phyloP scores from a whole-genome alignment of 1,140 invertebrate species.

The Leptestheria dahalacensis region DNA sequence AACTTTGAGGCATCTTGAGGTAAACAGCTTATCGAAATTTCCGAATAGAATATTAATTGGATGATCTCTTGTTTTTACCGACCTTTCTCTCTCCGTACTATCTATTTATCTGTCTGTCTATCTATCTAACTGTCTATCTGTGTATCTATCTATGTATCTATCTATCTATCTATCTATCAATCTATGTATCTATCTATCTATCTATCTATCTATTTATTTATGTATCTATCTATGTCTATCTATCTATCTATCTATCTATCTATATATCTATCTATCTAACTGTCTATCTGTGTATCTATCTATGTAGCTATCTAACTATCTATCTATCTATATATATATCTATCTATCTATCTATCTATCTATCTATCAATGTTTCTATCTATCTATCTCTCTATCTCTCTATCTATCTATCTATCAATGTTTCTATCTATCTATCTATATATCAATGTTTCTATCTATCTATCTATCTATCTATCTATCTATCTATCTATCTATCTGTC shows the following conservation, averaged over 20 bases:
- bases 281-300: not conserved
- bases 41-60: too few species aligned
- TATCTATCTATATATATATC: not conserved
- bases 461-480: not conserved
- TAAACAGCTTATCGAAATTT: too few species aligned
- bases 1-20: too few species aligned
- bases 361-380: not conserved
- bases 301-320: not conserved
- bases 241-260: not conserved
- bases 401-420: not conserved
- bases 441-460: not conserved
- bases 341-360: not conserved
- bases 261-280: not conserved
- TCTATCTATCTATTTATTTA: not conserved
- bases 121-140: not conserved
- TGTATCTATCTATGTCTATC: not conserved
- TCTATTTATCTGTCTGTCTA: not conserved
- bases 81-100: too few species aligned
- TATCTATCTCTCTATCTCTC: not conserved
- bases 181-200: not conserved
- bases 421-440: not conserved
- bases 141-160: not conserved
- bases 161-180: not conserved
- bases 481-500: constrained; percentile 3
- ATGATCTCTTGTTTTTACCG: too few species aligned